phyloP scores from a whole-genome alignment of 2,113 vertebrate species.

The Chionis minor region DNA sequence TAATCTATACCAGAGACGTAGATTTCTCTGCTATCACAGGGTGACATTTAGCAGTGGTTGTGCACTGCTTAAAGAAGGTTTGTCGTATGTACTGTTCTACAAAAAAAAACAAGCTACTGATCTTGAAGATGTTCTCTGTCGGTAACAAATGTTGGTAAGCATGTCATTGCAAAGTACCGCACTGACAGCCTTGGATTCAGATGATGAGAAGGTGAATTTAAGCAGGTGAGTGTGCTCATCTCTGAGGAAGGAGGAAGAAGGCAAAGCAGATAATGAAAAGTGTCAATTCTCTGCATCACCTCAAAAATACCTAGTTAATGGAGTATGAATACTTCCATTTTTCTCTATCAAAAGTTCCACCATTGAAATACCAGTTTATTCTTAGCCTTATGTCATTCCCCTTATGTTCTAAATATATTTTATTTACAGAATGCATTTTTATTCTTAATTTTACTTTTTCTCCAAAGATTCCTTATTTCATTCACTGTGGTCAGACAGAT shows the following conservation, averaged over 20 bases:
- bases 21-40: background rate
- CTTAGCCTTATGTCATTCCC: background rate
- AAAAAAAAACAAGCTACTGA: background rate
- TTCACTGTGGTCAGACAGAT: background rate
- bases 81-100: background rate
- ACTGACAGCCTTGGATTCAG: background rate
- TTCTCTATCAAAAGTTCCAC: background rate
- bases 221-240: background rate
- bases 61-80: background rate
- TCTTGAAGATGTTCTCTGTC: background rate
- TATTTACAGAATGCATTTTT: background rate
- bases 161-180: background rate
- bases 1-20: background rate
- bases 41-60: background rate
- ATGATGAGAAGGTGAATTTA: background rate
- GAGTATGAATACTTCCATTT: background rate
- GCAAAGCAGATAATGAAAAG: background rate
- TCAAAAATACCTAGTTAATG: background rate
- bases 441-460: background rate
- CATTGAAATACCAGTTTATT: background rate
- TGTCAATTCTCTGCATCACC: background rate
- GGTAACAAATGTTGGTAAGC: background rate
- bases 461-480: background rate
- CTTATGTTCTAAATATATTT: background rate
- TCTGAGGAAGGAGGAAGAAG: background rate